Evolutionary conservation across 2,113 vertebrate genomes (phyloP).

Genomic region (Osmerus mordax): DNA sequence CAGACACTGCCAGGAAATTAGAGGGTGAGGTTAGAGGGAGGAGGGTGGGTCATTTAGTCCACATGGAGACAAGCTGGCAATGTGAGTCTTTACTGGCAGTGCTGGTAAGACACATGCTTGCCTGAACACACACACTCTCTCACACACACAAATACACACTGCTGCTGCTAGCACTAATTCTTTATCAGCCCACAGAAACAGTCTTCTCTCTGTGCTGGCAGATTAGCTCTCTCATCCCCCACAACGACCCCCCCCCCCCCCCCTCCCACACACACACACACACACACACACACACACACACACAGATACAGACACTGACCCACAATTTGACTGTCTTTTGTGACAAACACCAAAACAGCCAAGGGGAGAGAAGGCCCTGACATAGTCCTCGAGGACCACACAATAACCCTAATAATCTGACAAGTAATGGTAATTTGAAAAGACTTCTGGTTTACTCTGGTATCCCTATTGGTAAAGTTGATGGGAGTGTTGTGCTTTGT

Average conservation of each 20-base stretch:
- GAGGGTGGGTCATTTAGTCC: not conserved
- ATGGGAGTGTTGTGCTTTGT: too few relatives aligned
- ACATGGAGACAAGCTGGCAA: slow-evolving; percentile 22
- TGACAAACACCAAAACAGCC: not conserved
- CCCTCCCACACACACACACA: not conserved
- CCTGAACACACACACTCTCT: not conserved
- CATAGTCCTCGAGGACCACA: too few relatives aligned
- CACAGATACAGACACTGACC: not conserved
- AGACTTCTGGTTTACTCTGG: too few relatives aligned
- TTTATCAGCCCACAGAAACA: slow-evolving; percentile 22
- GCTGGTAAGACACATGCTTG: too few relatives aligned
- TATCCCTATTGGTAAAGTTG: too few relatives aligned
- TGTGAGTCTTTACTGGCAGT: slow-evolving; percentile 13
- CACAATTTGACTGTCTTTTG: not conserved
- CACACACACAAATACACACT: not conserved
- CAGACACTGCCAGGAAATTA: slow-evolving; percentile 29
- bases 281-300: not conserved
- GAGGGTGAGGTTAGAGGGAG: not conserved
- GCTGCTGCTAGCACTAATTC: too few relatives aligned
- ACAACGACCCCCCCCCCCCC: slow-evolving; percentile 19
- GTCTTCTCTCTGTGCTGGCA: slow-evolving; percentile 26
- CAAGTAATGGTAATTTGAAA: too few relatives aligned
- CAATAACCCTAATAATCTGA: too few relatives aligned
- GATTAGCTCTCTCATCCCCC: slow-evolving; percentile 6
- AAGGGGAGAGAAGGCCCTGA: too few relatives aligned